Base-by-base conservation (phyloP, 2,888 invertebrate species). In the Drosophila percnosoma region DNA sequence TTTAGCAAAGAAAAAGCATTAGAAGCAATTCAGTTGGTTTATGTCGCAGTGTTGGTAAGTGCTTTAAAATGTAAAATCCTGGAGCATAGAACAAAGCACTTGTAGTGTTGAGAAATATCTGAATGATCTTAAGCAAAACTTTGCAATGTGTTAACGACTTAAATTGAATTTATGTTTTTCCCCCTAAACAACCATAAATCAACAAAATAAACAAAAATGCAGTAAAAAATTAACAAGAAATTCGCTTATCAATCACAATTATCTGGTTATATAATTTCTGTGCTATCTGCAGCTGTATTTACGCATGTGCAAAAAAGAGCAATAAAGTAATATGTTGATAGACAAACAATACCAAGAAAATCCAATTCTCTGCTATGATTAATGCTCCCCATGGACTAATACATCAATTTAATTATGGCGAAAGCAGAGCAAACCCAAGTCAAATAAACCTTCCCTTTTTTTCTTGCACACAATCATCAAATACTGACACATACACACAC, bases 371-470 rank as follows among this genome's bases (percentile, higher is more conserved):
- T 27, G 36, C 27, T 71, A 58, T 78, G 78, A 78, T 75, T 54
- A 78, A 78, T 78, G 71, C 62, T 61, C 71, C 75, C 71, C 11
- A 38, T 34, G 58, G 75, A 78, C 71, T 71, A 82, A 87, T 85
- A 69, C 78, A 87, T 87, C 85, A 84, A 73, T 82, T 78, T 76
- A 87, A 87, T 87, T 73, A 81, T 79, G 72, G 69, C 58, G 8
- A 38, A 70, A 48, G 18, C 27, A 42, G 55, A 42, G 63, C 36
- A 67, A 77, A 73, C 29, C 69, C 65, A 60, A 64, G 66, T 55
- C 45, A 58, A 72, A 62, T 65, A 72, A 76, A 75, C 59, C 51
- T 21, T 21, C 0, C 11, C 6, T 21, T 21, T 21, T 21, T 15
- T 8, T n/a, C 5, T n/a, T 42, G 8, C 38, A 73, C n/a, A 31